Percentiles rank a stretch among this genome's conserved stretches.
phyloP scores from a whole-genome alignment of 2,113 vertebrate species.

The Archocentrus centrarchus region DNA sequence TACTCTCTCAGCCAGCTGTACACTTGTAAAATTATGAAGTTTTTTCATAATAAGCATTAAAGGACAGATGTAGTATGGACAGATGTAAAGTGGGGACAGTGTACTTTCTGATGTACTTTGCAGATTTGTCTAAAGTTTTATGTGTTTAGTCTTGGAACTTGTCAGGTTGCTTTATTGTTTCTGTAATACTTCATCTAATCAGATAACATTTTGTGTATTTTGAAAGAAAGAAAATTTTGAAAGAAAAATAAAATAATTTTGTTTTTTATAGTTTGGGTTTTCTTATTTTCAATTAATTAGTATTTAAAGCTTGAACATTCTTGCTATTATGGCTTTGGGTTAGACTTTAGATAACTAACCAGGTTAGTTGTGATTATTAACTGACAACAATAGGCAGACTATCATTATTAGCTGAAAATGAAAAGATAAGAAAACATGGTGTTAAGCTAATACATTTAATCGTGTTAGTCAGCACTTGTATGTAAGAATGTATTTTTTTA shows the following conservation, averaged over 20 bases:
- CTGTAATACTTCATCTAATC: not conserved
- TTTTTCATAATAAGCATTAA: not conserved
- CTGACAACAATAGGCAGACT: too few species aligned
- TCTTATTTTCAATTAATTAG: not conserved
- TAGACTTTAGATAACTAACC: too few species aligned
- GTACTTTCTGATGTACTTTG: not conserved
- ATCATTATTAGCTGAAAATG: too few species aligned
- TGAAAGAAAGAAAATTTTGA: conserved; percentile 6
- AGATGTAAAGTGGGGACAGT: not conserved
- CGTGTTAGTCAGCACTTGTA: not conserved
- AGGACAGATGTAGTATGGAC: not conserved
- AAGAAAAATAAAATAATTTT: conserved; percentile 4
- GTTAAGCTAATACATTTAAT: not conserved
- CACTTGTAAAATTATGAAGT: not conserved
- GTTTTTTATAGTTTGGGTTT: not conserved
- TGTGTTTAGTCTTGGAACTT: not conserved
- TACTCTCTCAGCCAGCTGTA: not conserved
- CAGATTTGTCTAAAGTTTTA: not conserved
- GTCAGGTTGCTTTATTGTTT: not conserved
- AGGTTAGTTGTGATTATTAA: not conserved
- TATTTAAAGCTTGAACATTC: not conserved
- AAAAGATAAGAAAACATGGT: not conserved
- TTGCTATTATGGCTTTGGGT: too few species aligned
- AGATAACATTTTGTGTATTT: not conserved
- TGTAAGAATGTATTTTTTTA: not conserved